phyloP scores from a whole-genome alignment of 2,797 vertebrate species.

The Cryptoblepharus egeriae region DNA sequence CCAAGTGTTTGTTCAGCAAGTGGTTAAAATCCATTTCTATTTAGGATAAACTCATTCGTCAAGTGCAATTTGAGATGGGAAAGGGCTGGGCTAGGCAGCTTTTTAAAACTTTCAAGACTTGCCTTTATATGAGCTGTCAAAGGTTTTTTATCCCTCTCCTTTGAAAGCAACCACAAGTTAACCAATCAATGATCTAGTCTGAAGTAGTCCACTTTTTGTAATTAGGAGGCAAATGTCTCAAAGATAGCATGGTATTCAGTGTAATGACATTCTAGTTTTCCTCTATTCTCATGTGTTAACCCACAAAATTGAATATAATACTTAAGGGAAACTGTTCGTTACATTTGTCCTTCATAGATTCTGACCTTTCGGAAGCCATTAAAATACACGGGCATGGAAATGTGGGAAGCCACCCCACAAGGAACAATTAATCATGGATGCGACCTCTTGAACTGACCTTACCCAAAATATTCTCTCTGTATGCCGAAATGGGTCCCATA shows the following conservation, averaged over 20 bases:
- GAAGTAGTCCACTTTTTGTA: slow-evolving; percentile 42
- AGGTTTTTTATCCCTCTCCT: background rate
- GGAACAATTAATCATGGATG: slow-evolving; percentile 51
- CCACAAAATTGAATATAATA: slow-evolving; percentile 53
- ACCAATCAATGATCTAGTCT: slow-evolving; percentile 41
- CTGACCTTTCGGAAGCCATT: slow-evolving; percentile 62
- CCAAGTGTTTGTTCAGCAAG: slow-evolving; percentile 9
- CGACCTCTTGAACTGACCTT: slow-evolving; percentile 57
- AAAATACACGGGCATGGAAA: slow-evolving; percentile 53
- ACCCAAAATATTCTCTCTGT: slow-evolving; percentile 41
- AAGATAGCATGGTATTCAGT: slow-evolving; percentile 53
- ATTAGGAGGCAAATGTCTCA: slow-evolving; percentile 52
- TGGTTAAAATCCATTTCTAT: background rate
- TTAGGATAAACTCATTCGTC: background rate
- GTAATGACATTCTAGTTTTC: slow-evolving; percentile 44
- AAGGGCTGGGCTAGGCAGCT: background rate
- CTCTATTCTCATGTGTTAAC: slow-evolving; percentile 41
- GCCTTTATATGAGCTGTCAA: background rate
- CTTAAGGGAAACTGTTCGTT: slow-evolving; percentile 62
- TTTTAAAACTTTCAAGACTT: background rate
- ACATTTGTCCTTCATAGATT: slow-evolving; percentile 62
- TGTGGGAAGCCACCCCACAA: slow-evolving; percentile 46
- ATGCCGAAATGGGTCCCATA: background rate
- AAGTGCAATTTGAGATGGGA: slow-evolving; percentile 4
- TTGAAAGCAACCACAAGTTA: slow-evolving; percentile 19